Evolutionary conservation across 2,888 invertebrate genomes (phyloP).

Genomic region (Vesta saturnalis): DNA sequence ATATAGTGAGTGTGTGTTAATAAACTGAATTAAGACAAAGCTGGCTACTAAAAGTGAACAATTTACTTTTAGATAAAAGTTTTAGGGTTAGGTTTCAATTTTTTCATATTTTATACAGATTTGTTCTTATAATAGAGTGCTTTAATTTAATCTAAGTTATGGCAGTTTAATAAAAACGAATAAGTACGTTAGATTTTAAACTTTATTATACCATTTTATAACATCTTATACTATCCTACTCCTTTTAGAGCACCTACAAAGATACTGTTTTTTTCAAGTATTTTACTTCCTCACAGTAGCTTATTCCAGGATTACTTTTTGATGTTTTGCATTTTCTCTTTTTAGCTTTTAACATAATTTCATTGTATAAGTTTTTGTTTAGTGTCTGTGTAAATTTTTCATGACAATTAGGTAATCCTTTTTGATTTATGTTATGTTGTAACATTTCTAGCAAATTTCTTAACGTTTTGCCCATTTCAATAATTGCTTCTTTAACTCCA

Average conservation of each 20-base stretch:
- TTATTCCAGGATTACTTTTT: neutral
- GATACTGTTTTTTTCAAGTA: neutral
- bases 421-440: neutral
- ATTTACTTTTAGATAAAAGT: neutral
- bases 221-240: constrained; percentile 10
- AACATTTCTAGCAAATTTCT: constrained; percentile 45
- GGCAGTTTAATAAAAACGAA: neutral
- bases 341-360: neutral
- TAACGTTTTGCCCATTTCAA: constrained; percentile 48
- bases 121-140: neutral
- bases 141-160: neutral
- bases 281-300: neutral
- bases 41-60: neutral
- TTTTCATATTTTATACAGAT: constrained; percentile 7
- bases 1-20: constrained; percentile 59
- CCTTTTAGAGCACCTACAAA: neutral
- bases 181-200: constrained; percentile 2
- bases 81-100: neutral
- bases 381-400: neutral
- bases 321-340: neutral
- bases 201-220: constrained; percentile 8
- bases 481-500: neutral
- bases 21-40: neutral
- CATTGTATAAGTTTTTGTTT: neutral
- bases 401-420: neutral